Evolutionary conservation across 2,888 invertebrate species (phyloP), one percentile per base, ranked within the genome.

Genomic region (Dicyrtomina minuta): DNA sequence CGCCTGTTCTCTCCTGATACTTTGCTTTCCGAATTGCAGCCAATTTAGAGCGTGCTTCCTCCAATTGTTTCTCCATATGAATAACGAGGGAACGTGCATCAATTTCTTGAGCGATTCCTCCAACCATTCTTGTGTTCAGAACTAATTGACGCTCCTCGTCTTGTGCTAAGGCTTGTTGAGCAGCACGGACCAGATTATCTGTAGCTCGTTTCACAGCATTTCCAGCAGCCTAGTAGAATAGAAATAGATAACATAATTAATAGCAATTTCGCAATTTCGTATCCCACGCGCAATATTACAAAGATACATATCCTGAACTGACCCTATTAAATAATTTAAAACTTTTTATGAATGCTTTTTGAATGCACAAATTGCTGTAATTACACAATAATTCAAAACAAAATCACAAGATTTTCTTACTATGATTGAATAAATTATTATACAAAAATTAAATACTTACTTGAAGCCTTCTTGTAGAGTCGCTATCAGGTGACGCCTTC

Each of bases 171-270:
- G 96, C 94, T 81, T 92, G 91, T 75, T 96, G 90, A 0, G 98
- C 97, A 0, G 97, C 95, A 27, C 91, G 86, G 22, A 99, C 99
- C 79, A 99, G 84, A 84, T 96, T 96, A 83, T 99, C 99, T 0
- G 99, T 98, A 2, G 98, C 97, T 73, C 93, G 87, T 83, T 98
- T 97, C 1, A 99, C 98, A 3, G 95, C 96, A 78, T 96, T 96
- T 15, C 97, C 97, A 0, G 97, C 97, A 15, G 91, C 88, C 82
- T 96, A 90, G 8, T 77, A 66, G 24, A 64, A 20, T 17, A 49
- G 20, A 15, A n/a, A 55, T 24, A 33, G 20, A 49, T 27, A 51
- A 41, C 27, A 56, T 15, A 41, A 33, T 27, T n/a, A 44, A n/a
- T n/a, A n/a, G n/a, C n/a, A n/a, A n/a, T n/a, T n/a, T n/a, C n/a